phyloP scores from a whole-genome alignment of 2,113 vertebrate genomes.

The Cygnus buccinator region DNA sequence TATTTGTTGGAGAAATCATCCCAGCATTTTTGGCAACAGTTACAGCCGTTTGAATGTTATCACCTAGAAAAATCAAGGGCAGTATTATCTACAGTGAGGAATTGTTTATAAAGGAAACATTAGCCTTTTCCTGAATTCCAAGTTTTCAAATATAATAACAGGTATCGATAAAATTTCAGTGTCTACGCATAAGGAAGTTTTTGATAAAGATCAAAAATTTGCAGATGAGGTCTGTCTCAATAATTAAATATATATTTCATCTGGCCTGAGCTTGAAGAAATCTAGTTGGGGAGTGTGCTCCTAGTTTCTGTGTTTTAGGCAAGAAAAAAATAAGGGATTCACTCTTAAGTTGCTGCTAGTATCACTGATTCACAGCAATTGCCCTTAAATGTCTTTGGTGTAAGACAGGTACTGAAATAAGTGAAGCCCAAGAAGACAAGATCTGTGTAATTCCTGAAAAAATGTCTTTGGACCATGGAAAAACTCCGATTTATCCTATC shows the following conservation, averaged over 20 bases:
- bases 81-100: neutral
- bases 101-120: neutral
- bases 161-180: neutral
- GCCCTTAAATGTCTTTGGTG: neutral
- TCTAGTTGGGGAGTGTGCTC: neutral
- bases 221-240: neutral
- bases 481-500: neutral
- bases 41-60: constrained; percentile 84
- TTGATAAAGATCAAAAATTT: neutral
- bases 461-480: neutral
- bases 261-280: neutral
- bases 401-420: neutral
- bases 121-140: neutral
- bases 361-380: neutral
- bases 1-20: constrained; percentile 74
- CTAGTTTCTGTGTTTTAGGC: neutral
- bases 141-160: neutral
- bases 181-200: neutral
- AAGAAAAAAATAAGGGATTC: neutral
- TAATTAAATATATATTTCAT: neutral
- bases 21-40: constrained; percentile 81
- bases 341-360: neutral
- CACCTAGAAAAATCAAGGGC: constrained; percentile 67
- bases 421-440: neutral
- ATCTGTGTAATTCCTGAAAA: neutral